These are phyloP conservation scores for Eupithecia pulchellata DNA, from an alignment of 2,888 invertebrate species.

Conservation along the genomic window DNA sequence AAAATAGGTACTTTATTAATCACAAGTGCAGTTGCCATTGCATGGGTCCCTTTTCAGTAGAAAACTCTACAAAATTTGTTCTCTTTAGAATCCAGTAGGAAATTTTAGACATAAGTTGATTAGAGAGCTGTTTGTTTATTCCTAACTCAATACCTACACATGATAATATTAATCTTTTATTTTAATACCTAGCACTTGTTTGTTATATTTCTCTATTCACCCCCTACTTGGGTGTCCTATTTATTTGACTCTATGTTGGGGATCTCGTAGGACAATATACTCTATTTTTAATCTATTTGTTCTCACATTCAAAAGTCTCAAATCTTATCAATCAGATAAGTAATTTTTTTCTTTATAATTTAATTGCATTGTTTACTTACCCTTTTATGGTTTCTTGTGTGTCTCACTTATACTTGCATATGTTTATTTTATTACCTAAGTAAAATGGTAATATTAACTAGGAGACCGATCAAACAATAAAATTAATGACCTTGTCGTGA, in stretches of 20 bases:
- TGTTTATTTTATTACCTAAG: no score
- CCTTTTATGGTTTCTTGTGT: not conserved
- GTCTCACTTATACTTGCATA: not conserved
- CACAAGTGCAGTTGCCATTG: not conserved
- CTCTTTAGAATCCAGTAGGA: slow-evolving; percentile 14
- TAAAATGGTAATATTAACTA: not conserved
- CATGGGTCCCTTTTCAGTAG: not conserved
- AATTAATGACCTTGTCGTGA: not conserved
- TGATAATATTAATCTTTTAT: no score
- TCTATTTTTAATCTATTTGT: not conserved
- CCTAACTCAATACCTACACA: not conserved
- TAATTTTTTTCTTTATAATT: not conserved
- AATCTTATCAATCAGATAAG: not conserved
- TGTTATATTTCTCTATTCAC: no score
- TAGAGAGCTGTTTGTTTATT: not conserved
- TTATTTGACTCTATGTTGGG: slow-evolving; percentile 8
- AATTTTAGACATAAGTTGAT: not conserved
- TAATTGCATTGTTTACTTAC: not conserved
- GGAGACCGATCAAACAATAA: not conserved
- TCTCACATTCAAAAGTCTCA: not conserved
- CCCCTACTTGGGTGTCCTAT: not conserved
- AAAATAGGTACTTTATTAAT: not conserved
- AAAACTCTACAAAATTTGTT: not conserved
- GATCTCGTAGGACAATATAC: not conserved
- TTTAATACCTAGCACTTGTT: no score